These are phyloP conservation scores for Asteroscopus sphinx DNA, from an alignment of 2,888 invertebrate species.

Conservation along the genomic window DNA sequence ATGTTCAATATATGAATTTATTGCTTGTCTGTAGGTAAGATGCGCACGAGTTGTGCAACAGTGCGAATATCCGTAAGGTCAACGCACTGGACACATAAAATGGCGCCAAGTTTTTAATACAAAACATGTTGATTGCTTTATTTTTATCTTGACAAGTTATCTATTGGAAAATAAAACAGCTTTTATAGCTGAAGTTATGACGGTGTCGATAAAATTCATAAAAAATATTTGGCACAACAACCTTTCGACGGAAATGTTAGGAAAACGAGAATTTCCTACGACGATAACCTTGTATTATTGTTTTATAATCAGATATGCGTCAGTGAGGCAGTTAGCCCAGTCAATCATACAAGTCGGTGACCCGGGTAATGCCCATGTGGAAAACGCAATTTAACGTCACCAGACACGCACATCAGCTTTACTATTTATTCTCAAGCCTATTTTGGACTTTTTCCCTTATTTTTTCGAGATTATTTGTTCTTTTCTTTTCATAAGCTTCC, in stretches of 20 bases:
- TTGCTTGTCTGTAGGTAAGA: constrained; percentile 57
- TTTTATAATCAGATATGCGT: constrained; percentile 45
- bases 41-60: constrained; percentile 76
- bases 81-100: constrained; percentile 74
- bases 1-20: constrained; percentile 58
- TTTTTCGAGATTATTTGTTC: constrained; percentile 11
- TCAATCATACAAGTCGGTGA: constrained; percentile 53
- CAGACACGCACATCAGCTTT: constrained; percentile 41
- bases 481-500: constrained; percentile 12
- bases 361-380: constrained; percentile 42
- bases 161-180: constrained; percentile 32
- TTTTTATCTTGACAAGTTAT: constrained; percentile 51
- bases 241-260: constrained; percentile 27
- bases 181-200: constrained; percentile 25
- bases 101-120: constrained; percentile 61
- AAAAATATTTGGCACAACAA: constrained; percentile 23
- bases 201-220: constrained; percentile 26
- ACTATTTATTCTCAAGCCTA: constrained; percentile 26
- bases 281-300: constrained; percentile 42
- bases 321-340: constrained; percentile 49
- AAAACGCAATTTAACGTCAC: constrained; percentile 46
- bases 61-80: constrained; percentile 76
- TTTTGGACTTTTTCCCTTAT: constrained; percentile 21
- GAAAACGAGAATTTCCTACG: constrained; percentile 43
- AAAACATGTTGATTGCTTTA: constrained; percentile 43